These are phyloP conservation scores for Atta cephalotes DNA, from an alignment of 1,140 invertebrate species.

Conservation along the genomic window DNA sequence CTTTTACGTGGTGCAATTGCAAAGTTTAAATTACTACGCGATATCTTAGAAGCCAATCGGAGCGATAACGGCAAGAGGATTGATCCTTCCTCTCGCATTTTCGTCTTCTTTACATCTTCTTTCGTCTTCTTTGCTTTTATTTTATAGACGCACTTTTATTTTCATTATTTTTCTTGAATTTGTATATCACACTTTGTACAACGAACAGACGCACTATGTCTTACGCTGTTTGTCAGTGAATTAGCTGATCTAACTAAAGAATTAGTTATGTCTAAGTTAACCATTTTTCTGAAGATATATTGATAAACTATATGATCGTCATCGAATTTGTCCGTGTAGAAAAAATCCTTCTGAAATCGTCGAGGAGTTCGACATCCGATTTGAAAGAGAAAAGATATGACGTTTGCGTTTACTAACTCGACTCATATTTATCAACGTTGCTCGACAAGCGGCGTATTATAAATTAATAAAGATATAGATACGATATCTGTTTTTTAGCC, in stretches of 20 bases:
- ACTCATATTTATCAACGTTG: conserved; percentile 26
- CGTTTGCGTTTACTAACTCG: not conserved
- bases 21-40: conserved; percentile 56
- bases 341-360: conserved; percentile 48
- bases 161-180: conserved; percentile 14
- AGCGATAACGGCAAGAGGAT: not conserved
- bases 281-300: conserved; percentile 20
- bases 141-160: conserved; percentile 50
- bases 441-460: conserved; percentile 14
- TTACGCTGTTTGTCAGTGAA: not conserved
- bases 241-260: not conserved
- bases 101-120: not conserved
- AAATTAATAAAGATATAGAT: conserved; percentile 9
- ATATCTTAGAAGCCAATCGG: conserved; percentile 34
- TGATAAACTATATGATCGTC: not conserved
- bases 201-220: conserved; percentile 19
- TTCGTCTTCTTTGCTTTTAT: not conserved
- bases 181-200: conserved; percentile 37
- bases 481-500: too few species aligned
- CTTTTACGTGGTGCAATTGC: conserved; percentile 64
- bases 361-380: not conserved
- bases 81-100: not conserved
- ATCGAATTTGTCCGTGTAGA: conserved; percentile 13
- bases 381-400: not conserved
- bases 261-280: not conserved